Percentiles rank a stretch among this genome's conserved stretches.
Conservation (phyloP, 2,113 vertebrate species). For the Crotalus horridus region DNA sequence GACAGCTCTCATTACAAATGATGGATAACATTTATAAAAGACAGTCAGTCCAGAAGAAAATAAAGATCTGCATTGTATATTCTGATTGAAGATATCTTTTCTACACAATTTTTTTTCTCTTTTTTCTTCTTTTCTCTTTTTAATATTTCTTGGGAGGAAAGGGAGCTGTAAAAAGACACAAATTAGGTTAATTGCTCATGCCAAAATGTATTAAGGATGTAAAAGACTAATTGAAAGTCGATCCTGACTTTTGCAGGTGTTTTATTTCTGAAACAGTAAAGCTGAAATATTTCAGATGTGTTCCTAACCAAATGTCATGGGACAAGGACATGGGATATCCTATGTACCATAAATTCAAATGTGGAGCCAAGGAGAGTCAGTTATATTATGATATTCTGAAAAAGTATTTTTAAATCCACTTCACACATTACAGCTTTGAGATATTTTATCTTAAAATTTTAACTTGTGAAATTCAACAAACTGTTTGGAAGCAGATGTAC, state of each 20-base stretch:
- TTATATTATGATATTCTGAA: not conserved
- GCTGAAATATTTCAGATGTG: conserved; percentile 24
- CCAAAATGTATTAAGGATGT: conserved; percentile 67
- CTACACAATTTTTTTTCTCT: conserved; percentile 46
- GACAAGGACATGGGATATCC: no score
- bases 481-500: not conserved
- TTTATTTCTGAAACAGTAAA: conserved; percentile 50
- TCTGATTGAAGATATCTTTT: conserved; percentile 59
- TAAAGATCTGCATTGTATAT: conserved; percentile 62
- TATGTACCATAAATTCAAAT: not conserved
- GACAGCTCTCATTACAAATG: conserved; percentile 87
- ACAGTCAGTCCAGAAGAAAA: conserved; percentile 76
- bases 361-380: not conserved
- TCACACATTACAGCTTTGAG: not conserved
- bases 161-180: conserved; percentile 61
- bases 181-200: conserved; percentile 66
- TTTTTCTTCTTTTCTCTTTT: conserved; percentile 8
- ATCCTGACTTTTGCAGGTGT: conserved; percentile 56
- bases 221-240: conserved; percentile 59
- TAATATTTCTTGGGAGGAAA: conserved; percentile 46
- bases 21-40: conserved; percentile 87
- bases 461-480: not conserved
- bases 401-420: not conserved
- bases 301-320: conserved; percentile 44
- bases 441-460: not conserved